phyloP scores from a whole-genome alignment of 2,888 invertebrate species.

The Eilema griseolum region DNA sequence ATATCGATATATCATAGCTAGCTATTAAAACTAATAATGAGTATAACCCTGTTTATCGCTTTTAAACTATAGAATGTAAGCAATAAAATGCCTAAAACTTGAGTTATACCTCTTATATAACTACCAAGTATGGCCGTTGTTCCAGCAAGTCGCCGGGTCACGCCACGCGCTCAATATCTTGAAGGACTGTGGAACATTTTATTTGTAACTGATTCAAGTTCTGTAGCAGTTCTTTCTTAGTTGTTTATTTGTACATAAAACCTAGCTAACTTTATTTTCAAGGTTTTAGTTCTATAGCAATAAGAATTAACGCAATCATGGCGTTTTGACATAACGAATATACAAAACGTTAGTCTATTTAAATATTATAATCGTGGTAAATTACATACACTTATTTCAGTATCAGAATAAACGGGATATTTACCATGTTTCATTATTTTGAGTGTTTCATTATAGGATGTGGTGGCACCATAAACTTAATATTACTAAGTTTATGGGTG shows the following conservation, averaged over 20 bases:
- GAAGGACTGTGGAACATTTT: neutral
- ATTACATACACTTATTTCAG: no score
- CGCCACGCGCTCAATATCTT: constrained; percentile 14
- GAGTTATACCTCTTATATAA: constrained; percentile 6
- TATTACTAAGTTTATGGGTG: no score
- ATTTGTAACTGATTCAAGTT: neutral
- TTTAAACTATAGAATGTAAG: neutral
- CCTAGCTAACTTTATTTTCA: neutral
- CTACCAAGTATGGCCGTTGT: neutral
- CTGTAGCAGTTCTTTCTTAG: neutral
- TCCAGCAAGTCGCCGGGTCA: neutral
- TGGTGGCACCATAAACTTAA: no score
- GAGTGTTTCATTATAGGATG: no score
- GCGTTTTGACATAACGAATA: no score
- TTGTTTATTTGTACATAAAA: neutral
- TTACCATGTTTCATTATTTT: no score
- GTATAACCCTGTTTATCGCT: neutral
- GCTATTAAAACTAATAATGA: neutral
- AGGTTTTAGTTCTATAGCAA: neutral
- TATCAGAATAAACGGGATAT: no score
- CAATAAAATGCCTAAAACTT: neutral
- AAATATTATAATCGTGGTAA: no score
- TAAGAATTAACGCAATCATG: no score
- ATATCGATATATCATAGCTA: neutral
- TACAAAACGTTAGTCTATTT: no score